Evolutionary conservation across 2,888 invertebrate genomes (phyloP), one percentile per base, ranked within the genome.

Genomic region (Aspidiotus rigidus): DNA sequence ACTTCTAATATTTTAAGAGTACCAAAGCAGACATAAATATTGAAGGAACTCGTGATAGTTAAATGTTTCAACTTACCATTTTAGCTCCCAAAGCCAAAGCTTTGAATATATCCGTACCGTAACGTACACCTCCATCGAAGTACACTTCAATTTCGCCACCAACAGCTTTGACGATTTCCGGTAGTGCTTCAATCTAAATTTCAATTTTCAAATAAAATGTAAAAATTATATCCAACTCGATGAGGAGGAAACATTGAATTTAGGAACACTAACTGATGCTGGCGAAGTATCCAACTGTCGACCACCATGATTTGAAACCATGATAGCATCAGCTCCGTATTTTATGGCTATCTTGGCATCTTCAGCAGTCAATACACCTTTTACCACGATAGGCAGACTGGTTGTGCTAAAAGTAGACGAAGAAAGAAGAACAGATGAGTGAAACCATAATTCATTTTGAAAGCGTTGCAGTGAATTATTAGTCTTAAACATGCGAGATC

Each of bases 221-320:
- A 49, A 2, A 49, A 49, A 11, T 49, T 49, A 49, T 49, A 13
- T 49, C 2, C n/a, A 49, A 49, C 49, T 3, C 49, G n/a, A n/a
- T 6, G 49, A 2, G 49, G 6, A 49, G 49, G 6, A 56, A 62
- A 63, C 2, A 13, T 41, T 15, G 15, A 7, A 49, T n/a, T 15
- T 15, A 6, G 6, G 49, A 53, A 55, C 44, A 74, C 76, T 77
- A 81, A 91, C 90, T 69, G 93, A 84, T 11, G 94, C 86, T 13
- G 90, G 88, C 10, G 88, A 87, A n/a, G 86, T 84, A 76, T 93
- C 93, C 49, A 93, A 79, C 79, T 96, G 96, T 71, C 95, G 82
- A 0, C 88, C 96, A 1, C 96, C 96, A 77, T 96, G 96, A 79
- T 96, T 96, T 0, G 95, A 96, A 6, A 97, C 95, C 71, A 93